These are phyloP conservation scores for Brachyptera putata DNA, from an alignment of 2,888 invertebrate genomes.

Conservation along the genomic window DNA sequence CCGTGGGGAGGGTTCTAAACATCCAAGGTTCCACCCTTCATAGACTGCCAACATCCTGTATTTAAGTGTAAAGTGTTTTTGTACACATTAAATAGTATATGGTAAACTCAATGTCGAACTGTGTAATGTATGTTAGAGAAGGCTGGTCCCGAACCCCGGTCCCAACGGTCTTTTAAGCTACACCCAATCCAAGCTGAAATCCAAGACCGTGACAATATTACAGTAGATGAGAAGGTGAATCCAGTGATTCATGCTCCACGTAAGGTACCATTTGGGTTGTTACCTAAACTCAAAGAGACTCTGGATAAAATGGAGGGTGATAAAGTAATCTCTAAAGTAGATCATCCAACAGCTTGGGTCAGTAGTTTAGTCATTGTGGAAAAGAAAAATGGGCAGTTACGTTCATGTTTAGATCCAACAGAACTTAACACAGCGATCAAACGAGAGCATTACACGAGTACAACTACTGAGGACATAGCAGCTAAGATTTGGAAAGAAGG, in stretches of 20 bases:
- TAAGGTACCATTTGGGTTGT: neutral
- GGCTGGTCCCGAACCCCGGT: no score
- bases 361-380: conserved; percentile 18
- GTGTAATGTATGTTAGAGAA: no score
- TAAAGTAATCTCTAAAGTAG: neutral
- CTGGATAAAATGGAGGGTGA: neutral
- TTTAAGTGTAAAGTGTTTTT: no score
- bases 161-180: no score
- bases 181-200: no score
- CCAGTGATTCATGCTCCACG: conserved; percentile 2
- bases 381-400: conserved; percentile 14
- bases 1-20: no score
- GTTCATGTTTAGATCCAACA: conserved; percentile 22
- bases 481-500: neutral
- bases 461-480: neutral
- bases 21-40: no score
- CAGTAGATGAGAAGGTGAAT: neutral
- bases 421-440: conserved; percentile 18
- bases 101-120: no score
- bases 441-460: neutral
- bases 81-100: no score
- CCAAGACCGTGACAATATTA: no score
- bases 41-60: no score
- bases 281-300: neutral
- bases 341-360: conserved; percentile 11